These are phyloP conservation scores for Perca schrenkii DNA, from an alignment of 2,113 vertebrate species.

Conservation along the genomic window DNA sequence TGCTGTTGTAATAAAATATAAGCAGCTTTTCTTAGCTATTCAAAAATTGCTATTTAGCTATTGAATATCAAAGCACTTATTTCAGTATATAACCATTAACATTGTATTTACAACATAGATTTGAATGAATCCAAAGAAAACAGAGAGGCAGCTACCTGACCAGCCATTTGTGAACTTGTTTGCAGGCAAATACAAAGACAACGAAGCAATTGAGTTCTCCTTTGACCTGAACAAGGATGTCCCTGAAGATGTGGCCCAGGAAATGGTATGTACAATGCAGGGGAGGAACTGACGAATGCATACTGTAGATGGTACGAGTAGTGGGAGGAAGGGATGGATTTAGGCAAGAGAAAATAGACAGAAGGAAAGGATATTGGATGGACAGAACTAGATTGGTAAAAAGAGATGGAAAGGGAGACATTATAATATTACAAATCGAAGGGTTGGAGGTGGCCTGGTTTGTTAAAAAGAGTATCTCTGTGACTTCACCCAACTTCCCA, in stretches of 20 bases:
- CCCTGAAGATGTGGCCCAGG: slow-evolving; percentile 98
- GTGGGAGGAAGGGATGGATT: neutral
- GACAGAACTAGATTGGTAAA: neutral
- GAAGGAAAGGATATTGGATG: neutral
- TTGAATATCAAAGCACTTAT: neutral
- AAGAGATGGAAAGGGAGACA: neutral
- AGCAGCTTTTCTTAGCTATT: neutral
- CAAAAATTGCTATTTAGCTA: too few species aligned
- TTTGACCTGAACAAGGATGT: slow-evolving; percentile 97
- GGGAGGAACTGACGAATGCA: neutral
- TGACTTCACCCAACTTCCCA: slow-evolving; percentile 56
- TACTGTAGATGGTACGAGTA: neutral
- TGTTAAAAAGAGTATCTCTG: neutral
- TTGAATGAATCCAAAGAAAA: neutral
- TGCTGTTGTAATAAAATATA: too few species aligned
- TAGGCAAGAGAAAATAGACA: neutral
- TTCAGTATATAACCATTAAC: rapidly evolving
- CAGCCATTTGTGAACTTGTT: neutral
- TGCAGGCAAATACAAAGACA: slow-evolving; percentile 98
- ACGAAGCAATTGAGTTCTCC: slow-evolving; percentile 99
- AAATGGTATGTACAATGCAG: slow-evolving; percentile 88
- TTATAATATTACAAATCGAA: neutral
- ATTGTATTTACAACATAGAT: neutral
- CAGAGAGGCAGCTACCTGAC: neutral
- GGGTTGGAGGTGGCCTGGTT: neutral